Evolutionary conservation across 2,888 invertebrate species (phyloP), one percentile per base, ranked within the genome.

Genomic region (Andrena flavipes): DNA sequence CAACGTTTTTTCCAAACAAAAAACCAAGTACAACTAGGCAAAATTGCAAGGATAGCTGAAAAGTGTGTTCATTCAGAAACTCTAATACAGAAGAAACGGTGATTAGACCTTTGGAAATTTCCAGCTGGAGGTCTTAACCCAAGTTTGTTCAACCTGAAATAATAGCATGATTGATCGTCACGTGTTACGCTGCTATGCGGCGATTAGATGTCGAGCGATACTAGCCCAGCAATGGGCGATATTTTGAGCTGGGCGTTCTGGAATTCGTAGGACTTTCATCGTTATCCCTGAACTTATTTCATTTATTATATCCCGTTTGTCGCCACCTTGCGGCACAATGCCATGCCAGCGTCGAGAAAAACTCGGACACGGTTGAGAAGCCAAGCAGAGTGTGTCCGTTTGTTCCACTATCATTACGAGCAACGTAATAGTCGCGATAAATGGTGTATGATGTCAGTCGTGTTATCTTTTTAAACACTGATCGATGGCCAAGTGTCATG

Each of bases 211-310:
- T 13, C 48, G 13, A 35, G 29, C 1, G 7, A 20, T 60, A 8
- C 62, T 26, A 30, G 35, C 10, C 60, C 60, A 35, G 26, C 0
- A 33, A 10, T 35, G 29, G 29, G 26, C n/a, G 54, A 72, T 54
- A 30, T 26, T 72, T 59, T 2, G 26, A 63, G n/a, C 63, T 29
- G 48, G 26, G 33, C 74, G 35, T 65, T 29, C 35, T 51, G 59
- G 64, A 60, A 77, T 73, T 77, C 49, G 29, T 23, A 29, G 29
- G 20, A 60, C 77, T 78, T 78, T 75, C 68, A 75, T 51, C 54
- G 62, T 30, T 65, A 77, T 68, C 78, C 75, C 33, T 78, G 78
- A 68, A 74, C 78, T 75, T 60, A 59, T 78, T 78, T 54, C 62
- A 67, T 62, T 60, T 54, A 48, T 77, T 42, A 42, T 33, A 67